Percentiles rank a stretch among this genome's conserved stretches.
Evolutionary conservation across 2,113 vertebrate genomes (phyloP).

Genomic region (Catharus fuscescens): DNA sequence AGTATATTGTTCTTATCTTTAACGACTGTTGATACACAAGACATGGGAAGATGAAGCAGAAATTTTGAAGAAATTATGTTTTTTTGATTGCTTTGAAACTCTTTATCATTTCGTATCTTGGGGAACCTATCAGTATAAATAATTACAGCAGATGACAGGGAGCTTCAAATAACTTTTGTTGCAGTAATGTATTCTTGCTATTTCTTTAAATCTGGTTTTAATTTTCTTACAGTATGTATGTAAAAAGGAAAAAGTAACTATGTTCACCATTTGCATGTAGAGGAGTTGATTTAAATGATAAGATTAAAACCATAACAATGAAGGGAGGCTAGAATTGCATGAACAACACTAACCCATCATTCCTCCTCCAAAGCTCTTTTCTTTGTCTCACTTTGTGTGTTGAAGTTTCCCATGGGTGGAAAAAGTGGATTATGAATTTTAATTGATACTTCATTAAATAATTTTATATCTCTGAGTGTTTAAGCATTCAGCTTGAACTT

Average conservation of each 20-base stretch:
- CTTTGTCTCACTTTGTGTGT: neutral
- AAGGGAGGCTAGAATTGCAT: neutral
- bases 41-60: neutral
- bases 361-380: neutral
- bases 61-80: accelerated
- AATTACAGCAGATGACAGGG: neutral
- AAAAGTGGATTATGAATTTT: neutral
- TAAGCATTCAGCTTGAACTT: neutral
- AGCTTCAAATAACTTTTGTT: neutral
- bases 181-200: neutral
- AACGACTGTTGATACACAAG: neutral
- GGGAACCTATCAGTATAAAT: neutral
- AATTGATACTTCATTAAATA: neutral
- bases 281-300: neutral
- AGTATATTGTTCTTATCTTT: neutral
- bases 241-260: neutral
- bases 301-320: neutral
- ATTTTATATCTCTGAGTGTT: neutral
- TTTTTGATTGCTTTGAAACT: neutral
- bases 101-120: neutral
- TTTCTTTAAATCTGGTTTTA: neutral
- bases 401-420: neutral
- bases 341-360: neutral
- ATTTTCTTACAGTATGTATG: neutral
- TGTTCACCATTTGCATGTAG: neutral